Percentiles rank a stretch among this genome's conserved stretches.
Conservation (phyloP, 2,888 invertebrate genomes). For the Parochlus steinenii region DNA sequence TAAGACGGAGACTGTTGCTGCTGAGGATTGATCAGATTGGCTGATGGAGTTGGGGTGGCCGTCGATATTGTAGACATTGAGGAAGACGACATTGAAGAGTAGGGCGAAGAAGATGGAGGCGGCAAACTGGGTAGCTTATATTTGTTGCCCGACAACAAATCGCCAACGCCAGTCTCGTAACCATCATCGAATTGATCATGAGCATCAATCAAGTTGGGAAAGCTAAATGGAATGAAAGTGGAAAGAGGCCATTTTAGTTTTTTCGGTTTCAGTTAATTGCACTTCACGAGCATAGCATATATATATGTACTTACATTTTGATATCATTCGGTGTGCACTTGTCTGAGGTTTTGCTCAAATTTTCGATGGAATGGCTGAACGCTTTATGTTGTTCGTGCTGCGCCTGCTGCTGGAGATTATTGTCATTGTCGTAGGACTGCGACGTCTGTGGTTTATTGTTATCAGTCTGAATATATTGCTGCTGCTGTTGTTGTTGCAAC, state of each 20-base stretch:
- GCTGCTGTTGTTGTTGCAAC: conserved; percentile 5
- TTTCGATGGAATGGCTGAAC: conserved; percentile 12
- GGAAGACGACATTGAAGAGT: conserved; percentile 20
- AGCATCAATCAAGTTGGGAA: conserved; percentile 11
- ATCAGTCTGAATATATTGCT: too few species aligned
- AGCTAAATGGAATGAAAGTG: conserved; percentile 5
- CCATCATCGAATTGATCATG: conserved; percentile 47
- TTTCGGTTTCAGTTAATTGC: too few species aligned
- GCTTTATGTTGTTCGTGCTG: conserved; percentile 9
- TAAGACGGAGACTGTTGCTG: conserved; percentile 9
- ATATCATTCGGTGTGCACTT: conserved; percentile 12
- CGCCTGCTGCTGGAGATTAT: conserved; percentile 1
- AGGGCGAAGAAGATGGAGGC: conserved; percentile 19
- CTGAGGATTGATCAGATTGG: conserved; percentile 5
- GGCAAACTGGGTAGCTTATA: conserved; percentile 11
- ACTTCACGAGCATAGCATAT: too few species aligned
- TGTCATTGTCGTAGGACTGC: too few species aligned
- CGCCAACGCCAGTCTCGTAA: conserved; percentile 69
- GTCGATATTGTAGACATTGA: conserved; percentile 10
- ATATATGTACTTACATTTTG: conserved; percentile 10
- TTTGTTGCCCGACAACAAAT: conserved; percentile 26
- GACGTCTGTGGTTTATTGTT: too few species aligned
- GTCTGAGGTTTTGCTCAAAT: conserved; percentile 11
- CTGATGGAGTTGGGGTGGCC: conserved; percentile 6
- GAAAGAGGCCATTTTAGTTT: too few species aligned